Percentiles rank a stretch among this genome's conserved stretches.
Conservation (phyloP, 2,113 vertebrate genomes). For the Apus apus region DNA sequence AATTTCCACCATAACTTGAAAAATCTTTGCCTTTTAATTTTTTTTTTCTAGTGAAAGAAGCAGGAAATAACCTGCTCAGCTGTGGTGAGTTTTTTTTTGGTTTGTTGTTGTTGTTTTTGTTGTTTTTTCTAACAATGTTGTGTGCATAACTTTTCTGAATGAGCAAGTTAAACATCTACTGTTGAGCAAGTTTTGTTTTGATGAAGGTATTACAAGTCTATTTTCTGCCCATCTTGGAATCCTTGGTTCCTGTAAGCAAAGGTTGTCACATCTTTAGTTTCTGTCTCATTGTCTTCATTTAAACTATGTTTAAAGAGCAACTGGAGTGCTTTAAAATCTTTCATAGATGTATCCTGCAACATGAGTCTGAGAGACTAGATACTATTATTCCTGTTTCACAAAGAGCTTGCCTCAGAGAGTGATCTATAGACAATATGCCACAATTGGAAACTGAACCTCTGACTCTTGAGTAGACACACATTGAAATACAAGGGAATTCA, state of each 20-base stretch:
- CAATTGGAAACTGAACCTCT: not conserved
- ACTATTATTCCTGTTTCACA: not conserved
- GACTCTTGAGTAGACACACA: not conserved
- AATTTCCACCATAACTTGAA: not conserved
- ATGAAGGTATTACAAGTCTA: not conserved
- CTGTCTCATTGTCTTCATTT: not conserved
- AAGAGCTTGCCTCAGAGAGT: not conserved
- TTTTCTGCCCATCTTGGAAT: not conserved
- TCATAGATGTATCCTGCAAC: not conserved
- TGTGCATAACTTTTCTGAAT: not conserved
- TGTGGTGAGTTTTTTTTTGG: not conserved
- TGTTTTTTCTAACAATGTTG: not conserved
- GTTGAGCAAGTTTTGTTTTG: not conserved
- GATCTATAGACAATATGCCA: not conserved
- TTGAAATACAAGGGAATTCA: not conserved
- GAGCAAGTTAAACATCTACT: not conserved
- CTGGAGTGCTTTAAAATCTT: not conserved
- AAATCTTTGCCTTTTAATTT: not conserved
- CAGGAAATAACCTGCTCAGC: accelerated
- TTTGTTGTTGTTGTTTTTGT: too few species aligned
- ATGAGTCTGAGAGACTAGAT: not conserved
- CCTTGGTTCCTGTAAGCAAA: not conserved
- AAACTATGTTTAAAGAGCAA: not conserved
- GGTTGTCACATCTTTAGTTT: not conserved
- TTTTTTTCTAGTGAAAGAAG: not conserved